Evolutionary conservation across 2,888 invertebrate species (phyloP).

Genomic region (Lamellibrachia columna): DNA sequence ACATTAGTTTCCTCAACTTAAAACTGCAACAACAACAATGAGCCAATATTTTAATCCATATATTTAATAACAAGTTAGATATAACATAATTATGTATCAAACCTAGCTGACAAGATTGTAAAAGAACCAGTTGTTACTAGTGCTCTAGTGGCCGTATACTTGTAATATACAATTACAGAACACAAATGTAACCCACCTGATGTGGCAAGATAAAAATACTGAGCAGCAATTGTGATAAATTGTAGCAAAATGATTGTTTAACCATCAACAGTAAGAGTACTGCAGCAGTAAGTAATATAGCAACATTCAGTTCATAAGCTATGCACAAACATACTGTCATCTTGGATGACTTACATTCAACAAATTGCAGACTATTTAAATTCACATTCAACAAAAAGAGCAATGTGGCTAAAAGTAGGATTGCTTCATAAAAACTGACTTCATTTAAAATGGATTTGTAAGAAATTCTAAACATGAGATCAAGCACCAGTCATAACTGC

Average conservation of each 20-base stretch:
- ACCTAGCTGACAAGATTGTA: background rate
- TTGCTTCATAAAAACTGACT: background rate
- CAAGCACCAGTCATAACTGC: background rate
- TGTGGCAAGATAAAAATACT: background rate
- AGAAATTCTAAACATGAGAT: background rate
- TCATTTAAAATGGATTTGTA: background rate
- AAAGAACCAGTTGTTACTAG: background rate
- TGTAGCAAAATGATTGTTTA: background rate
- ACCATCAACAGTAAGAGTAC: background rate
- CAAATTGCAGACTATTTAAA: background rate
- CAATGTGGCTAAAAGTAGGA: background rate
- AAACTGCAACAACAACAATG: background rate
- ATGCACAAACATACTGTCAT: background rate
- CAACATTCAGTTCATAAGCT: background rate
- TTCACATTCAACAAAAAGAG: background rate
- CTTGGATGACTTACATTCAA: conserved; percentile 3
- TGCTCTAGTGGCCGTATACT: background rate
- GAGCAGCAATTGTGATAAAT: background rate
- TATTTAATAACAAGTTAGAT: background rate
- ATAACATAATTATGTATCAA: conserved; percentile 3
- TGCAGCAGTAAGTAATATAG: background rate
- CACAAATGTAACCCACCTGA: background rate
- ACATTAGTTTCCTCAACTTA: background rate
- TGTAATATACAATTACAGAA: background rate
- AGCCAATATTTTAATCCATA: background rate